Conservation (phyloP, 2,113 vertebrate genomes). For the Dicerorhinus sumatrensis region DNA sequence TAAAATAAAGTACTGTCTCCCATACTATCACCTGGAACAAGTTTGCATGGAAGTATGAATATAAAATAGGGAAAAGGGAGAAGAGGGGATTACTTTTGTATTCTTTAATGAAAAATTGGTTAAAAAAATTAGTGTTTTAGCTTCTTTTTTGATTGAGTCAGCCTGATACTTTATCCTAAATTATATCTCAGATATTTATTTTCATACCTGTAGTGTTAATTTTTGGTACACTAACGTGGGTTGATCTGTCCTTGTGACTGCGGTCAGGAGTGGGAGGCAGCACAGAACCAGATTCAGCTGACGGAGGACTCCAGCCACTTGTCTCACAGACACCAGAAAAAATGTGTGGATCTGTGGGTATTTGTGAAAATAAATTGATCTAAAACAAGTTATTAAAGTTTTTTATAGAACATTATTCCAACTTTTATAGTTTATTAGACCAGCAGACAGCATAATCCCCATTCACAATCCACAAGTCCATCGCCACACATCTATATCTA, state of each 20-base stretch:
- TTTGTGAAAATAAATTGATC: constrained; percentile 8
- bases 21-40: background rate
- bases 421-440: background rate
- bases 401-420: background rate
- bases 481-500: background rate
- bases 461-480: background rate
- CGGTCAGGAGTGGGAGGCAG: background rate
- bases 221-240: background rate
- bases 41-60: background rate
- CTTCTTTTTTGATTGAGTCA: background rate
- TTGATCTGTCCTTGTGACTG: background rate
- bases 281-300: background rate
- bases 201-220: background rate
- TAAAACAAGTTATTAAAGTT: background rate
- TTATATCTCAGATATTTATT: background rate
- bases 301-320: background rate
- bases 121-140: background rate
- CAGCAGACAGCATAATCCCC: background rate
- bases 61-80: background rate
- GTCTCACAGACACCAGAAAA: background rate
- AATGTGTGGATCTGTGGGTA: background rate
- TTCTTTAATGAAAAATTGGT: constrained; percentile 4
- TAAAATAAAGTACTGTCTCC: background rate
- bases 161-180: background rate
- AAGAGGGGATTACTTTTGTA: background rate